These are phyloP conservation scores for Hydrolagus colliei DNA, from an alignment of 2,797 vertebrate species.

Conservation along the genomic window DNA sequence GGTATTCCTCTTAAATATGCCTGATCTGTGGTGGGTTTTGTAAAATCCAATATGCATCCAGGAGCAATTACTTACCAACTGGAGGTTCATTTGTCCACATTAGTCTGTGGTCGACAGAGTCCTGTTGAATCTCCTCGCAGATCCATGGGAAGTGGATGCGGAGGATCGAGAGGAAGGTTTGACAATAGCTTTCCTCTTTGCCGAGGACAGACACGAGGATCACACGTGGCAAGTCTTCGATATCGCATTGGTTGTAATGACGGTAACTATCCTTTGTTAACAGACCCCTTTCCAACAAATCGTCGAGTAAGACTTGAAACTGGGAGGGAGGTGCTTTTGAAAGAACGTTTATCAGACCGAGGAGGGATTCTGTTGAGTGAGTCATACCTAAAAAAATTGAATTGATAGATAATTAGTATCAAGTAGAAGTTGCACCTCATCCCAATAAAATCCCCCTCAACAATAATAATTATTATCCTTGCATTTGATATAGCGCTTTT, in stretches of 20 bases:
- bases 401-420: background rate
- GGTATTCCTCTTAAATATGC: no score
- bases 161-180: conserved; percentile 23
- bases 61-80: background rate
- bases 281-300: conserved; percentile 51
- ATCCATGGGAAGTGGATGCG: conserved; percentile 18
- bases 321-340: conserved; percentile 42
- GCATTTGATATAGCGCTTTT: no score
- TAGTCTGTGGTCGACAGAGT: background rate
- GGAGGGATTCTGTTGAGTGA: conserved; percentile 58
- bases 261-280: conserved; percentile 58
- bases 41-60: no score
- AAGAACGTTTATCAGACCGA: conserved; percentile 49
- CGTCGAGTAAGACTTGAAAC: conserved; percentile 47
- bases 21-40: no score
- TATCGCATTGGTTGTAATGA: conserved; percentile 47
- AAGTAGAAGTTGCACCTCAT: no score
- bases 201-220: conserved; percentile 60
- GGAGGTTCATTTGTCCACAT: background rate
- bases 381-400: conserved; percentile 46
- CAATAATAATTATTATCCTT: no score
- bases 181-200: conserved; percentile 42
- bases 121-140: background rate
- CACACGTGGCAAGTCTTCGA: conserved; percentile 54
- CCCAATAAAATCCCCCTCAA: no score